Percentiles rank a stretch among this genome's conserved stretches.
Conservation (phyloP, 2,113 vertebrate species). For the Paraplagusia blochii region DNA sequence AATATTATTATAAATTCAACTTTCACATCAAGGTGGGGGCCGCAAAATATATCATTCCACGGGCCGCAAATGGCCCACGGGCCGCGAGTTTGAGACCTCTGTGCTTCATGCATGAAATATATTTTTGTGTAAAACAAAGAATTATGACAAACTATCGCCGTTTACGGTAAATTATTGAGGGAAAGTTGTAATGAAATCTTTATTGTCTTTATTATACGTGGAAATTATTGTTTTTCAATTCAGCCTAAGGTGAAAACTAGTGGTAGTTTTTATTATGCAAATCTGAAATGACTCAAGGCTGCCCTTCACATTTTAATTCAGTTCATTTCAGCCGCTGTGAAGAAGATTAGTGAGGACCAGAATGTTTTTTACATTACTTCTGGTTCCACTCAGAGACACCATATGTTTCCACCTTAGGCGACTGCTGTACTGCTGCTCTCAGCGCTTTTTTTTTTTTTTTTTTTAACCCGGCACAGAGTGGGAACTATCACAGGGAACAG, state of each 20-base stretch:
- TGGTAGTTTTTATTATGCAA: conserved; percentile 20
- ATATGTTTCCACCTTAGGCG: conserved; percentile 69
- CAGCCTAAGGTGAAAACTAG: no score
- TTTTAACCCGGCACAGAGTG: conserved; percentile 36
- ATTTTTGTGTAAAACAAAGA: no score
- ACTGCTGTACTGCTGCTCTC: conserved; percentile 53
- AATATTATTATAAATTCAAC: no score
- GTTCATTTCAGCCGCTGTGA: conserved; percentile 41
- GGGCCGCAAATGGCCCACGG: no score
- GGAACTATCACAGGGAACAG: conserved; percentile 36
- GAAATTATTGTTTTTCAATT: neutral
- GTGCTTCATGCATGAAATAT: no score
- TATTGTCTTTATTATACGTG: neutral
- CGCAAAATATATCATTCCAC: no score
- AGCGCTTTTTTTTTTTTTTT: conserved; percentile 59
- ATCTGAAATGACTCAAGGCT: conserved; percentile 11
- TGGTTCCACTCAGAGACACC: conserved; percentile 63
- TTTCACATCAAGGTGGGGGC: no score
- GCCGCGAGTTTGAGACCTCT: no score
- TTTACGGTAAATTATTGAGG: no score
- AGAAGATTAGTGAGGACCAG: conserved; percentile 45
- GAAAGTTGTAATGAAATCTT: no score
- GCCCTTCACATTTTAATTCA: conserved; percentile 26
- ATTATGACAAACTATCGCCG: no score
- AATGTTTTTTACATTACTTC: conserved; percentile 62